Base-by-base conservation (phyloP, 2,888 invertebrate species). In the Protophormia terraenovae region DNA sequence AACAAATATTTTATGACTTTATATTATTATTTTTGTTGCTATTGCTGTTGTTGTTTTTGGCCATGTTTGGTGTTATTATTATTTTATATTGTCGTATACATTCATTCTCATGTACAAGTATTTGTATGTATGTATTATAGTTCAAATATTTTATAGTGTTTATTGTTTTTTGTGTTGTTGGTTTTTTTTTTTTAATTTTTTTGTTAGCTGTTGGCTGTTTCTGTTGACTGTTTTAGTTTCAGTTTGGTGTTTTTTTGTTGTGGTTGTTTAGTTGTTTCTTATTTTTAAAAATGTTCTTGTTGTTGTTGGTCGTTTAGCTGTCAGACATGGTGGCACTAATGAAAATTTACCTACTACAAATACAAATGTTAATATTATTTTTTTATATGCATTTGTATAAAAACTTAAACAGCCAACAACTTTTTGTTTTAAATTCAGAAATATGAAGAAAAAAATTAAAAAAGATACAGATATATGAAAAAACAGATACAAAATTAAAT, bases 271-370 rank as follows among this genome's bases (percentile, higher is more conserved):
- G 53, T 50, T 53, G 53, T 50, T 53, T 12, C 35, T 67, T 75
- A 55, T 35, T 14, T 3, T 53, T 35, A 50, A 60, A 78, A 67
- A 66, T 62, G 58, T 35, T 66, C 58, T 55, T 55, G 81, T 35
- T 66, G 66, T 55, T 55, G 81, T 73, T 84, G 45, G 58, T 45
- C 72, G 60, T 78, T 76, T 75, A 69, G 50, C 73, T 85, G 78
- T 85, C 81, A 85, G 81, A 85, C 84, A 66, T 81, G 84, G 66
- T 85, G 84, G 84, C 84, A 81, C 81, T 85, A 75, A 85, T 85
- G 81, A 82, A 85, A 81, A 85, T 85, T 85, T 85, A 85, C 81
- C 78, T 71, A 81, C 66, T 62, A 69, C 62, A 73, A 58, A 27
- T 24, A 60, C n/a, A 35, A 76, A 76, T 41, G 41, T 55, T 66